Evolutionary conservation across 2,797 vertebrate genomes (phyloP).

Genomic region (Gastrophryne carolinensis): DNA sequence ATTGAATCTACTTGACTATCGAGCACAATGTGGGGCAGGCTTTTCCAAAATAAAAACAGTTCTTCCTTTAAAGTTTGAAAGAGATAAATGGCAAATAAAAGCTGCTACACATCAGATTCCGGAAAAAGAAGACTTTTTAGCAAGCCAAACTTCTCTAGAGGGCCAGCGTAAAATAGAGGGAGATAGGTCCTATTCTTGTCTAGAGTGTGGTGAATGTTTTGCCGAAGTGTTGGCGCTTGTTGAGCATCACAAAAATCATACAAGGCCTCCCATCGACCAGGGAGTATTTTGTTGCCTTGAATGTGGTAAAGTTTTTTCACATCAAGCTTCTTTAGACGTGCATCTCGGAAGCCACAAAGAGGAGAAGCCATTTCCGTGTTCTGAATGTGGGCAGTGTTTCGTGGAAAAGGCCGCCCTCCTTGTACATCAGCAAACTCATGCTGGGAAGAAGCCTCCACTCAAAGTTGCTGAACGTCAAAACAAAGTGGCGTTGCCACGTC

Average conservation of each 20-base stretch:
- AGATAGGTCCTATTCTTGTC: background rate
- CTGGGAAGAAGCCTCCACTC: too few relatives aligned
- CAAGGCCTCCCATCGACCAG: background rate
- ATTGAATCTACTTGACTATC: too few relatives aligned
- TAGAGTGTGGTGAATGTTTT: background rate
- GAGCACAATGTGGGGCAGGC: too few relatives aligned
- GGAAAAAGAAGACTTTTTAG: too few relatives aligned
- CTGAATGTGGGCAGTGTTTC: constrained; percentile 4
- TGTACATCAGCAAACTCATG: too few relatives aligned
- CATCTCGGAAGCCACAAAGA: background rate
- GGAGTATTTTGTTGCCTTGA: background rate
- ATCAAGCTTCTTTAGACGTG: background rate
- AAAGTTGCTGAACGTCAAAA: too few relatives aligned
- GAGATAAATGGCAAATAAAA: too few relatives aligned
- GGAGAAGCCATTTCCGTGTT: background rate
- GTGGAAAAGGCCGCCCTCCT: background rate
- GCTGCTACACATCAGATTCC: too few relatives aligned
- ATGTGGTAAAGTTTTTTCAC: background rate
- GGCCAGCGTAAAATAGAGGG: background rate
- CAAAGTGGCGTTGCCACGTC: too few relatives aligned
- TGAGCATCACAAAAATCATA: background rate
- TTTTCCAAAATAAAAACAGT: too few relatives aligned
- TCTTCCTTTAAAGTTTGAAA: too few relatives aligned
- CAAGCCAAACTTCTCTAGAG: too few relatives aligned
- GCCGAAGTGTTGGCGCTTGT: background rate